Evolutionary conservation across 2,113 vertebrate genomes (phyloP), one percentile per base, ranked within the genome.

Genomic region (Chaenogobius annularis): DNA sequence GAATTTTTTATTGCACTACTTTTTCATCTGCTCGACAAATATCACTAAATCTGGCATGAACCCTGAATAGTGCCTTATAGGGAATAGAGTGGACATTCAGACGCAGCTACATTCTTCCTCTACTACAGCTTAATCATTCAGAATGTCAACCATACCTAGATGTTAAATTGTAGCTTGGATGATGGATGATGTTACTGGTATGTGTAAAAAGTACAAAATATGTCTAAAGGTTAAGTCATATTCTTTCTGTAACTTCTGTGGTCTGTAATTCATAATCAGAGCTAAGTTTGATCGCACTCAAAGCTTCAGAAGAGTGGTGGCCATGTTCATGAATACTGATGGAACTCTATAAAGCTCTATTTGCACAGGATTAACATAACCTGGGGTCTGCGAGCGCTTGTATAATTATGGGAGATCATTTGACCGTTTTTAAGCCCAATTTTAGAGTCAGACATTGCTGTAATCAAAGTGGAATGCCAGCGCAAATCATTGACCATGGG

Each of bases 271-370:
- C 73, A 65, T 74, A 48, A 40, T 40, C 73, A 26, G 48, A 55
- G 68, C 79, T 5, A 15, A 35, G 68, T 79, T 88, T 81, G 70
- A 87, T 87, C 83, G 54, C 40, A 35, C 69, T 83, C 79, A 75
- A 80, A 86, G 84, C 82, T 75, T 75, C 68, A 74, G 76, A 73
- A 58, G 79, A 77, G 54, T 74, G 59, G 5, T 17, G 47, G 31
- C 72, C 85, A 66, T 85, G 87, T 85, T 75, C 81, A 77, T 85
- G 88, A 86, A 87, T 87, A 86, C 89, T 84, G 87, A 88, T 88
- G 65, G 58, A 80, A 69, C 69, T 84, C 80, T 55, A 64, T 59
- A 66, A 85, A 79, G 77, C 72, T 61, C 62, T 74, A 40, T 86
- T 84, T 80, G 68, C 63, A 52, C 20, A 7, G 58, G 74, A 44